These are phyloP conservation scores for Cathartes aura DNA, from an alignment of 2,113 vertebrate species.

Conservation along the genomic window DNA sequence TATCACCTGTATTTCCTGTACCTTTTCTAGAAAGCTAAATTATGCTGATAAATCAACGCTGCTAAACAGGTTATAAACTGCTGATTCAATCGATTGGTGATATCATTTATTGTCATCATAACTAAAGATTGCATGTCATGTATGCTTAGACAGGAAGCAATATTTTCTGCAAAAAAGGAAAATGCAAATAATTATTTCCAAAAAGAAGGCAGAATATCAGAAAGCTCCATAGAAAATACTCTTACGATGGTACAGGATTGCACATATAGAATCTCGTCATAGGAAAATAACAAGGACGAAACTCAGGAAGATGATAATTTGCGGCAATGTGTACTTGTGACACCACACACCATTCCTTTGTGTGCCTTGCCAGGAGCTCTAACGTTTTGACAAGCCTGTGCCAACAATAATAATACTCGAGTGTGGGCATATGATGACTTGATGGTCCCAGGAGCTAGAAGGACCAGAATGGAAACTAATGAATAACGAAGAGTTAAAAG, in stretches of 20 bases:
- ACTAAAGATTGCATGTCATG: not conserved
- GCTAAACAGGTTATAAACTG: not conserved
- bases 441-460: not conserved
- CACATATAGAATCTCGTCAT: not conserved
- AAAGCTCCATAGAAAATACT: not conserved
- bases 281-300: not conserved
- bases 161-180: not conserved
- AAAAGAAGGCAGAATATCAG: not conserved
- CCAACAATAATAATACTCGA: not conserved
- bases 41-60: not conserved
- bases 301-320: not conserved
- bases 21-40: not conserved
- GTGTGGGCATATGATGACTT: not conserved
- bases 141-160: not conserved
- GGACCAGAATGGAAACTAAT: not conserved
- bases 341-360: not conserved
- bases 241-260: not conserved
- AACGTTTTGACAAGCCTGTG: not conserved
- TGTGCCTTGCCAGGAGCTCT: not conserved
- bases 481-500: conserved; percentile 23
- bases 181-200: not conserved
- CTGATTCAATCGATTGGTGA: not conserved
- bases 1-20: not conserved
- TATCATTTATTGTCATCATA: not conserved
- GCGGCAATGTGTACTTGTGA: not conserved